Base-by-base conservation (phyloP, 1,140 invertebrate species). In the Nephila pilipes region DNA sequence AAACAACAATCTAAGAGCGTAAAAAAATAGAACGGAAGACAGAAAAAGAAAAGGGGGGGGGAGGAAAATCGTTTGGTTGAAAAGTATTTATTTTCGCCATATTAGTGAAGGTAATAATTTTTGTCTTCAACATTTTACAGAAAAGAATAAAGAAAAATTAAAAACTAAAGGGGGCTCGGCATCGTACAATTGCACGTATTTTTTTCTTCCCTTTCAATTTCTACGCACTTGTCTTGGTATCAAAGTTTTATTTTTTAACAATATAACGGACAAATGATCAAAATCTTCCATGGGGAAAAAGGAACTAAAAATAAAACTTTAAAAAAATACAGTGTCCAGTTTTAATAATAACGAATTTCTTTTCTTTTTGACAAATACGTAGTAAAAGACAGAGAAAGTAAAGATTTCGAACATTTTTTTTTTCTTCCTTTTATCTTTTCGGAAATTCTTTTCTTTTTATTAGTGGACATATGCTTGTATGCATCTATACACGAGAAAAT, bases 201-300 rank as follows among this genome's bases (percentile, higher is more conserved):
- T 92, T 92, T 79, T 79, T 4, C 20, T 25, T 80, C 20, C 46
- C 79, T 60, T 65, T 87, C n/a, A 29, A 38, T 91, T 75, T 75
- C 32, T 75, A 32, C 69, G 36, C 29, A 32, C 38, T 83, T 55
- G 57, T 87, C 38, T 58, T 32, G n/a, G 63, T 79, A 93, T 60
- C 46, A 79, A 38, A 83, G 60, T 87, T 87, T 79, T 85, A 93
- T 87, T 93, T 87, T n/a, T 93, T 60, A 87, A 93, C 91, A 93
- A 93, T 87, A 93, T 87, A 79, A 38, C 60, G 32, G 65, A 80
- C 69, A 87, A 93, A 93, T 93, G 91, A 93, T 69, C 80, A 65
- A 80, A 83, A 89, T 60, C n/a, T 57, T 83, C 54, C 54, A 22
- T 1, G 22, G 16, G 22, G 12, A 25, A 25, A 55, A 83, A 83